Evolutionary conservation across 2,888 invertebrate species (phyloP).

Genomic region (Dryobotodes eremita): DNA sequence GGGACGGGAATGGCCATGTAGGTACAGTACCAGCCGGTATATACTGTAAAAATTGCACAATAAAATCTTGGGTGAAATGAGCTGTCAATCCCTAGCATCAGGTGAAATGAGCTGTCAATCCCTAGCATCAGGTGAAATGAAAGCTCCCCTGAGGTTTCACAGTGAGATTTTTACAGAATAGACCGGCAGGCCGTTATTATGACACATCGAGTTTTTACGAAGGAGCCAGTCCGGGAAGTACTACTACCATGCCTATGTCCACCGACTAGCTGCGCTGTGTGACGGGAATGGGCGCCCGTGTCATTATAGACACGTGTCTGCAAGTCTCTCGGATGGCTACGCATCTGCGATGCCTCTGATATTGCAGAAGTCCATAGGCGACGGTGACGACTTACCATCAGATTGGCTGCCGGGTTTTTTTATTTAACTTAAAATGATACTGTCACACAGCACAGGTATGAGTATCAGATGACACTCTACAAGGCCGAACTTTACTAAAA

Average conservation of each 20-base stretch:
- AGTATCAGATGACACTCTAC: background rate
- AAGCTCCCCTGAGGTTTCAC: background rate
- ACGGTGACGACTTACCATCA: background rate
- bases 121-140: background rate
- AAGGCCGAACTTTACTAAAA: background rate
- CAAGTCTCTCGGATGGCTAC: background rate
- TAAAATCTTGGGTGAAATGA: background rate
- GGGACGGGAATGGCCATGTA: conserved; percentile 19
- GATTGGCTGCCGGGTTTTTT: background rate
- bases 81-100: background rate
- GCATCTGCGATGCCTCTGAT: no score
- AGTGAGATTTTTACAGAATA: background rate
- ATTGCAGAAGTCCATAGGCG: no score
- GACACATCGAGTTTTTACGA: background rate
- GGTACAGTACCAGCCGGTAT: background rate
- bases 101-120: background rate
- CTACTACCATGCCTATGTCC: background rate
- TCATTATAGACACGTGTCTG: no score
- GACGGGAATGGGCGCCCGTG: background rate
- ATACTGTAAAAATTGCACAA: background rate
- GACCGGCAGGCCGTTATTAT: background rate
- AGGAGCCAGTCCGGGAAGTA: background rate
- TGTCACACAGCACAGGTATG: background rate
- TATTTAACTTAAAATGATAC: background rate
- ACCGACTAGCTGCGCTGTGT: background rate